Conservation (phyloP, 1,140 invertebrate species). For the Neodiprion virginianus region DNA sequence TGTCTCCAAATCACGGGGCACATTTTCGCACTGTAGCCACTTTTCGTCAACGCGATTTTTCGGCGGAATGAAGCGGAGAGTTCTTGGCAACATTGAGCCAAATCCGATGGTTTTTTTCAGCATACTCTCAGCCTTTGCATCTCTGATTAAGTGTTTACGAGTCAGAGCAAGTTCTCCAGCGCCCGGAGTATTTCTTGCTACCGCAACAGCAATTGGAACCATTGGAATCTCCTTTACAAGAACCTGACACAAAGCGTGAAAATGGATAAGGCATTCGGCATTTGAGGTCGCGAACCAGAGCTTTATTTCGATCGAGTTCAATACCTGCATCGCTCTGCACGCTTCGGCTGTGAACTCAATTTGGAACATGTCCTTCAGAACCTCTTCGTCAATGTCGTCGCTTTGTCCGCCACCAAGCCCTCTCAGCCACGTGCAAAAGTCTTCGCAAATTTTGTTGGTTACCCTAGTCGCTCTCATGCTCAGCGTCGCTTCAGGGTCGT, state of each 20-base stretch:
- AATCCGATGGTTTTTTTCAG: slow-evolving; percentile 58
- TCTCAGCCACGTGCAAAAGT: slow-evolving; percentile 69
- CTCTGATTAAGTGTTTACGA: slow-evolving; percentile 58
- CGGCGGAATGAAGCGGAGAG: slow-evolving; percentile 61
- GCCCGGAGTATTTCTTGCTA: slow-evolving; percentile 44
- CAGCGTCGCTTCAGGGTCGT: slow-evolving; percentile 50
- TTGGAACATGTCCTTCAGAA: slow-evolving; percentile 63
- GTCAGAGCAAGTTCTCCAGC: slow-evolving; percentile 52
- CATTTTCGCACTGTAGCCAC: slow-evolving; percentile 60
- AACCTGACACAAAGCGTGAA: slow-evolving; percentile 33
- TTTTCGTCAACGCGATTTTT: slow-evolving; percentile 56
- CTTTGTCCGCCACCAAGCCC: slow-evolving; percentile 57
- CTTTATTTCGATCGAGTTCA: slow-evolving; percentile 54
- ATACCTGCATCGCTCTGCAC: slow-evolving; percentile 60
- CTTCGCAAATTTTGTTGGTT: slow-evolving; percentile 53
- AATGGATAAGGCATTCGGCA: slow-evolving; percentile 52
- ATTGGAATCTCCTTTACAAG: slow-evolving; percentile 44
- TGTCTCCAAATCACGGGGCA: slow-evolving; percentile 62
- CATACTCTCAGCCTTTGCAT: slow-evolving; percentile 59
- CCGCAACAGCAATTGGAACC: slow-evolving; percentile 38
- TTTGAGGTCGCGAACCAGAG: slow-evolving; percentile 58
- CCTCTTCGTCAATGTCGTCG: slow-evolving; percentile 53
- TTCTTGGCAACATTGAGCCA: slow-evolving; percentile 57
- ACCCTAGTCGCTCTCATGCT: slow-evolving; percentile 45
- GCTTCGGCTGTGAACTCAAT: slow-evolving; percentile 65